Conservation (phyloP, 2,797 vertebrate genomes). For the Hydrocynus forskahlii region DNA sequence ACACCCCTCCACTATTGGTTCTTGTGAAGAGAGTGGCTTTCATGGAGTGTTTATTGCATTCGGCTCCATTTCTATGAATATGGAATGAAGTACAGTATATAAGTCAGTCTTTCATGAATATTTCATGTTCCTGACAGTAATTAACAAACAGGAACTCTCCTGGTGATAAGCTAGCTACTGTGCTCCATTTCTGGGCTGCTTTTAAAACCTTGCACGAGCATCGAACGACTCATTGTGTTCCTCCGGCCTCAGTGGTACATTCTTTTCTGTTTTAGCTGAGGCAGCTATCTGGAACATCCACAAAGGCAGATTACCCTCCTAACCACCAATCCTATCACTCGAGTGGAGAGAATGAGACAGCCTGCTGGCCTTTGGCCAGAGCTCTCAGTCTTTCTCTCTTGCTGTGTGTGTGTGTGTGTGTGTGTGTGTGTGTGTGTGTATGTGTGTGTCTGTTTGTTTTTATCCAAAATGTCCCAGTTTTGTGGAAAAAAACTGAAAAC, state of each 20-base stretch:
- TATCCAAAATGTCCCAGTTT: background rate
- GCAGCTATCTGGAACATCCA: constrained; percentile 77
- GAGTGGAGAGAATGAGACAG: constrained; percentile 77
- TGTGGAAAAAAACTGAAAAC: background rate
- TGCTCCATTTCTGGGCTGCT: constrained; percentile 54
- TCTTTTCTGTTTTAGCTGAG: constrained; percentile 66
- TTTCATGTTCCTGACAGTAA: constrained; percentile 27
- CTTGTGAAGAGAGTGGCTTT: background rate
- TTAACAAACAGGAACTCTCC: constrained; percentile 10
- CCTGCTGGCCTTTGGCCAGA: constrained; percentile 73
- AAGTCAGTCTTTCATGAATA: constrained; percentile 35
- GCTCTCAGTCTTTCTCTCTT: constrained; percentile 51
- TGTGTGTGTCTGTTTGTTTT: background rate
- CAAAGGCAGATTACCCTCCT: constrained; percentile 74
- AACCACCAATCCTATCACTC: constrained; percentile 78
- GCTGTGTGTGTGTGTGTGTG: background rate
- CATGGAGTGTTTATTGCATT: constrained; percentile 13
- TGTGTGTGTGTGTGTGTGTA: background rate
- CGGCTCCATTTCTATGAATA: constrained; percentile 28
- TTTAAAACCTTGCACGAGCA: constrained; percentile 55
- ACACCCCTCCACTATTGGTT: background rate
- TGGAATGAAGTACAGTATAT: constrained; percentile 33
- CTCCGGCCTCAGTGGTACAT: constrained; percentile 47
- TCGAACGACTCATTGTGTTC: constrained; percentile 68
- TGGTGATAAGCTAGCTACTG: constrained; percentile 48